Base-by-base conservation (phyloP, 2,113 vertebrate genomes). In the Trematomus loennbergii region DNA sequence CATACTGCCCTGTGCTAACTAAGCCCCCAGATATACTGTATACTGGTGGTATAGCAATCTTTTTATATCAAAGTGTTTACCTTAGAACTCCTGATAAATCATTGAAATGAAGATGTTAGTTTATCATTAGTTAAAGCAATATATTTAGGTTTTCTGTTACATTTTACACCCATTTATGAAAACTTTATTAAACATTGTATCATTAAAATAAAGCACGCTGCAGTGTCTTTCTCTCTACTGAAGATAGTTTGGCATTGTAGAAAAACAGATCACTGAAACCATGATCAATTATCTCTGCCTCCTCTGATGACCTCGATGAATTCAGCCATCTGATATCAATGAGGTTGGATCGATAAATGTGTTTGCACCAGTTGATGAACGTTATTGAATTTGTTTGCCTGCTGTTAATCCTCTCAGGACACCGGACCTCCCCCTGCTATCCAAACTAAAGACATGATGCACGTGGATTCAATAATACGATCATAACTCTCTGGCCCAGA, bases 231-330 rank as follows among this genome's bases (percentile, higher is more conserved):
- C 36, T 57, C 66, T 29, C 18, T 18, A 9, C 16, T 25, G 52
- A 25, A 63, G 40, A 49, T n/a, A 18, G 15, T 50, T 25, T n/a
- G 46, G 15, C 58, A 25, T 13, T 4, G 12, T 0, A 3, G 53
- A 12, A 16, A 4, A 17, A 17, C 45, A 59, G 54, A 71, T 40
- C 43, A 49, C 40, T 36, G 64, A 64, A 64, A 48, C 52, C 17
- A 3, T 0, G 40, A 60, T 33, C 63, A 45, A 36, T 77, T 25
- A 20, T 64, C 45, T 22, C 62, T 17, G 3, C 43, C 65, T 33
- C 46, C 76, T 83, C 65, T 12, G 48, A 20, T 25, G 61, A 78
- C 79, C 62, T 77, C 48, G 52, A 33, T 74, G 67, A 70, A 22
- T 45, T 52, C 46, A 18, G 15, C 18, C 12, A 0, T 43, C 2